These are phyloP conservation scores for Cephus pygmeus DNA, from an alignment of 2,888 invertebrate species.

Conservation along the genomic window DNA sequence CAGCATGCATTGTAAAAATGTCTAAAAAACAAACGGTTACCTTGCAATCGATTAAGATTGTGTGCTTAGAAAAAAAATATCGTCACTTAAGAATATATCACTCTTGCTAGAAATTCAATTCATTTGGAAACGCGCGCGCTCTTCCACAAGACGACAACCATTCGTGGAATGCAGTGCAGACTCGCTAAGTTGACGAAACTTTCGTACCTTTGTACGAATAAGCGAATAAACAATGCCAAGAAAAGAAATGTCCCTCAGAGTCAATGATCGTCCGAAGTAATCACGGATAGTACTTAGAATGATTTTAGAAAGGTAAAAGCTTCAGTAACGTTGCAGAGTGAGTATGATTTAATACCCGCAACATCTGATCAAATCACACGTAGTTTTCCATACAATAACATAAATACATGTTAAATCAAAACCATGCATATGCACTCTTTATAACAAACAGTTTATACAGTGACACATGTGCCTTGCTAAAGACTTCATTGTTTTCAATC, in stretches of 20 bases:
- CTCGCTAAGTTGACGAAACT: neutral
- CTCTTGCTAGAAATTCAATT: neutral
- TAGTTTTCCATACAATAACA: too few species aligned
- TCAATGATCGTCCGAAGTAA: neutral
- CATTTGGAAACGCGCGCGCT: neutral
- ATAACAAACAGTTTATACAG: too few species aligned
- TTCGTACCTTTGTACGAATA: neutral
- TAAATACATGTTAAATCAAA: too few species aligned
- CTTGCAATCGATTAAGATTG: neutral
- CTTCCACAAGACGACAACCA: neutral
- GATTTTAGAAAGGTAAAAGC: neutral
- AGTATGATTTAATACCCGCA: neutral
- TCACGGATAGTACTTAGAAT: neutral
- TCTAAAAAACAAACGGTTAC: neutral
- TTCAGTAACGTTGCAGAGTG: neutral
- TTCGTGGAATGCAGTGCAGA: neutral
- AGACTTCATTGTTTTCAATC: too few species aligned
- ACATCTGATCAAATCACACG: neutral
- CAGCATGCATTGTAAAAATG: constrained; percentile 29
- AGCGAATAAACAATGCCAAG: neutral
- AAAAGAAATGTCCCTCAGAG: neutral
- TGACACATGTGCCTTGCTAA: too few species aligned
- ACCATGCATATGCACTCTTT: too few species aligned
- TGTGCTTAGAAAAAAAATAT: neutral
- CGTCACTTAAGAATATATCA: neutral